Evolutionary conservation across 2,113 vertebrate species (phyloP), one percentile per base, ranked within the genome.

Genomic region (Harpagus bidentatus): DNA sequence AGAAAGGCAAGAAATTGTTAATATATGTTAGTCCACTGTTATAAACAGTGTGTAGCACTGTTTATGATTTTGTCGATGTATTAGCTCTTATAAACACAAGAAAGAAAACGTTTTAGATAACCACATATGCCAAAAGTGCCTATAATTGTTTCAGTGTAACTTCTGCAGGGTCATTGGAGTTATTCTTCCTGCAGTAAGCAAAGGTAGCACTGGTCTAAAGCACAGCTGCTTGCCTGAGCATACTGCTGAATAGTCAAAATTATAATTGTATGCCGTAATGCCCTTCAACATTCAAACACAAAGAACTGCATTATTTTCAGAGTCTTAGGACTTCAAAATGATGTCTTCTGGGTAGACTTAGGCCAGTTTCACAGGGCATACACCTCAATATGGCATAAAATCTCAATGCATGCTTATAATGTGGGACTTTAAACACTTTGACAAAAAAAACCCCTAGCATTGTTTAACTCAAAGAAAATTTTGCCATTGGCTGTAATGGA

Each of bases 181-280:
- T 86, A 15, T 12, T 91, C 12, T 73, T 43, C 18, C 52, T 76
- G 21, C 52, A 36, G 22, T 26, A 29, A 71, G 22, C 2, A 5
- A n/a, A 61, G 23, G 45, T 52, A 18, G 40, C 7, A 13, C 29
- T 17, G 32, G 13, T 61, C 9, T 45, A 52, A 71, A 81, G 43
- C 28, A 14, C 43, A 77, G 18, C 58, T 90, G 22, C 47, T 76
- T 42, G 11, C 42, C 43, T 20, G 5, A 55, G 43, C n/a, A 3
- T n/a, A 6, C 52, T n/a, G 56, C 76, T 88, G 72, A 16, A 11
- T 40, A 29, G 16, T 81, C 43, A 43, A 21, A 73, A 5, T 22
- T 61, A 10, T 14, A 48, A 7, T 1, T 43, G 34, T 36, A 42
- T 2, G 0, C 3, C 4, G 21, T 19, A 32, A 55, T 29, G 26